Conservation (phyloP, 2,113 vertebrate genomes). For the Pedetes capensis region DNA sequence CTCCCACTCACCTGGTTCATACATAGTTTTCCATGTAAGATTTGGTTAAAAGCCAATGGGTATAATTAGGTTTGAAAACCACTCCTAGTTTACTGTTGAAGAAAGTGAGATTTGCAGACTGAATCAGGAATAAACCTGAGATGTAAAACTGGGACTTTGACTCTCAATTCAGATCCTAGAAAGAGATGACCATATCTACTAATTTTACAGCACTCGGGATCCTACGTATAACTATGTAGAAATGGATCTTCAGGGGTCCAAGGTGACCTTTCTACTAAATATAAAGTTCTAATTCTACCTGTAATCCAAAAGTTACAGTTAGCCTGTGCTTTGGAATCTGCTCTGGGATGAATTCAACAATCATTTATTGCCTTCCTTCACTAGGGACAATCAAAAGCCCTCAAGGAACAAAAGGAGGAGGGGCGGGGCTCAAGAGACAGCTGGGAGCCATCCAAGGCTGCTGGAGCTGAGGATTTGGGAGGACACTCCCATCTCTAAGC, state of each 20-base stretch:
- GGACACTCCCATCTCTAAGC: neutral
- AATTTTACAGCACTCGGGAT: neutral
- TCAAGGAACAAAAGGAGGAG: neutral
- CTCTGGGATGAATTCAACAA: neutral
- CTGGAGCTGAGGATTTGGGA: neutral
- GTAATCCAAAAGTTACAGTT: neutral
- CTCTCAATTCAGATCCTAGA: neutral
- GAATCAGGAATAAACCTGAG: neutral
- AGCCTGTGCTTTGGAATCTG: neutral
- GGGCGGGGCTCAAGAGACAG: neutral
- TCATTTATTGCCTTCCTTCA: neutral
- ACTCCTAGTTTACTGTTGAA: neutral
- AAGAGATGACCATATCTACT: neutral
- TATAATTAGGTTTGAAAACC: neutral
- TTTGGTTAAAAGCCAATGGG: neutral
- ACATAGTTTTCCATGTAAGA: neutral
- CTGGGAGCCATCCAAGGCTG: neutral
- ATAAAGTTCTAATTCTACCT: slow-evolving; percentile 13
- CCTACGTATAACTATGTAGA: neutral
- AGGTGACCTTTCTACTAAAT: neutral
- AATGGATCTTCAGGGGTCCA: neutral
- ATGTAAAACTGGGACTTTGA: neutral
- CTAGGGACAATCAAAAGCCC: slow-evolving; percentile 1
- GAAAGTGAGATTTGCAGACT: neutral
- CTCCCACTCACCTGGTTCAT: neutral